Evolutionary conservation across 2,113 vertebrate genomes (phyloP).

Genomic region (Fukomys damarensis): DNA sequence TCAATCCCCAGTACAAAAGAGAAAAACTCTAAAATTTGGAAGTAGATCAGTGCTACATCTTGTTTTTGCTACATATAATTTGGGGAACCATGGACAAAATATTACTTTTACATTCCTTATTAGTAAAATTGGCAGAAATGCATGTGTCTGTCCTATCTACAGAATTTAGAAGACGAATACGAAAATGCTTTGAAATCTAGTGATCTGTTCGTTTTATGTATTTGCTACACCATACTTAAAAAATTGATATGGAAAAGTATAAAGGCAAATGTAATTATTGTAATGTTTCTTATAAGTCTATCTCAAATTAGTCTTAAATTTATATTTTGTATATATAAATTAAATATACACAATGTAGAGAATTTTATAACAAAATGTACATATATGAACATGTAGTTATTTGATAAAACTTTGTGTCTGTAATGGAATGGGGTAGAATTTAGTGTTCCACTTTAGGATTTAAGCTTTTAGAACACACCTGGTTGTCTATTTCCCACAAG

Average conservation of each 20-base stretch:
- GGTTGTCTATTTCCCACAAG: neutral
- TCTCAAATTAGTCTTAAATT: slow-evolving; percentile 3
- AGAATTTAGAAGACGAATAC: neutral
- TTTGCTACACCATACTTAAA: neutral
- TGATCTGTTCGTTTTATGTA: neutral
- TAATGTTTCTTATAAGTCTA: neutral
- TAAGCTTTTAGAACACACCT: neutral
- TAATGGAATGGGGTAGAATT: neutral
- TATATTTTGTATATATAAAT: neutral
- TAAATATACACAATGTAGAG: neutral
- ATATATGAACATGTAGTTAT: neutral
- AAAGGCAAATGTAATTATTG: neutral
- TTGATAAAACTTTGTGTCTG: neutral
- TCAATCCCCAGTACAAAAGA: no score
- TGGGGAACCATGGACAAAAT: neutral
- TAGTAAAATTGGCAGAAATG: neutral
- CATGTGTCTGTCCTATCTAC: neutral
- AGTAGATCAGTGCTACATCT: no score
- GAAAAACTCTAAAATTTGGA: neutral
- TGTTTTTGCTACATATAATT: neutral
- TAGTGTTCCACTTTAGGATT: neutral
- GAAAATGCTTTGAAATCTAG: neutral
- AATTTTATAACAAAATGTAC: neutral
- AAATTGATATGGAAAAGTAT: neutral
- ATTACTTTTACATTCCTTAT: neutral